Evolutionary conservation across 92 coral and sea anemone genomes (phyloP), one percentile per base, ranked within the genome.

Genomic region (Heteractis magnifica): DNA sequence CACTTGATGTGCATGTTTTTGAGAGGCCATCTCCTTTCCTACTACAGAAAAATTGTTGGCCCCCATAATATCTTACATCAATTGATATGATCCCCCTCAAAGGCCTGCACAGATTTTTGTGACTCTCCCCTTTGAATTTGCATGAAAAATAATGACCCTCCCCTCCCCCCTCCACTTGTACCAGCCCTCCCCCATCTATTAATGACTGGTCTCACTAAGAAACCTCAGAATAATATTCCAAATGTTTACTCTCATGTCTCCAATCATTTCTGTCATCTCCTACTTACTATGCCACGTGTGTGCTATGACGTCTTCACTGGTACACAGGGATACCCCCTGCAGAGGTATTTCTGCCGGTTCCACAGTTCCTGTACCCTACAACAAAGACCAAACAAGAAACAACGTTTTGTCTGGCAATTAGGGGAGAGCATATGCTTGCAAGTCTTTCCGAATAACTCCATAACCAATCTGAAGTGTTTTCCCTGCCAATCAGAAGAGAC

Each of bases 201-300:
- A 2, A 34, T 62, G 23, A 62, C 20, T 18, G 23, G 70, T 58
- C 3, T 2, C 44, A 34, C 44, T 34, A 34, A 34, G 44, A 34
- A 2, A 34, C 44, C 44, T 34, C 44, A 34, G 44, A 34, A 34
- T 34, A 34, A 34, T 34, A 34, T 34, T 34, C 3, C 44, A 34
- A 34, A 34, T 34, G 44, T 34, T 34, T 34, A 34, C 44, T 34
- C 44, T 34, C 44, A 34, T 0, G 1, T 34, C 44, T 34, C 44
- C 44, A 34, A 34, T 34, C 44, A 34, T 34, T 34, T 34, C 44
- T 34, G 44, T 34, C 3, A 34, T 15, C 34, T 0, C 11, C 8
- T n/a, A 82, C 99, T 86, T 68, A 97, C 99, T 92, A 77, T 97
- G 99, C 99, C 99, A 97, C 10, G 87, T 92, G 78, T 94, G 92